These are phyloP conservation scores for Gorsachius magnificus DNA, from an alignment of 2,797 vertebrate genomes.

Conservation along the genomic window DNA sequence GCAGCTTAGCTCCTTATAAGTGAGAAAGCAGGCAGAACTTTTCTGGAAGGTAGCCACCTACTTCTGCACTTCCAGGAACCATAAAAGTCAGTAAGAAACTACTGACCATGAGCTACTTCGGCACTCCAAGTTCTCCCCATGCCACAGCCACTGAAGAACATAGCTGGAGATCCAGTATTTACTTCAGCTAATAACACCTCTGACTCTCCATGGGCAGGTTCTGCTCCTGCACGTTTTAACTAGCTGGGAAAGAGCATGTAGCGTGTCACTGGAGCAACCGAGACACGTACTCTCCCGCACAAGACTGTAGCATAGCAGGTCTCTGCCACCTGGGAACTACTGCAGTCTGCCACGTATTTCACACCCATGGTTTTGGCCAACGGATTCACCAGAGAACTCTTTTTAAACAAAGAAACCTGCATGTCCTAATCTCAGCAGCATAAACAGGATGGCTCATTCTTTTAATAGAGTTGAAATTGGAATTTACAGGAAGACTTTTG, in stretches of 20 bases:
- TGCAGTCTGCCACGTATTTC: neutral
- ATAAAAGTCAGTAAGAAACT: neutral
- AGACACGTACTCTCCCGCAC: neutral
- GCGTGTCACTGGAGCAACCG: neutral
- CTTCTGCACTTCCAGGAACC: neutral
- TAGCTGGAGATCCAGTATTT: neutral
- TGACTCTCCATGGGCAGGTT: neutral
- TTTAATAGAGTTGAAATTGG: neutral
- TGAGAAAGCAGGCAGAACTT: neutral
- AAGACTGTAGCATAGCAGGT: neutral
- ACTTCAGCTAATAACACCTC: neutral
- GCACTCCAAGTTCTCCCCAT: neutral
- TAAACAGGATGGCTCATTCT: neutral
- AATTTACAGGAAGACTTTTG: neutral
- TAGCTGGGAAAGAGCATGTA: neutral
- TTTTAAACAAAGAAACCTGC: neutral
- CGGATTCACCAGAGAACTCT: neutral
- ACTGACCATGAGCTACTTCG: neutral
- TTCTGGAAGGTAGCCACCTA: neutral
- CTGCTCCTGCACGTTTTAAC: neutral
- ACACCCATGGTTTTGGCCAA: neutral
- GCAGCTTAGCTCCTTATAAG: neutral
- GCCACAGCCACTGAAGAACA: neutral
- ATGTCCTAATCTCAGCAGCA: neutral
- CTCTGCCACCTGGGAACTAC: neutral